A percentile compares a stretch with the other conserved stretches of the same genome.
These are phyloP conservation scores for Eupleurogrammus muticus DNA, from an alignment of 2,797 vertebrate species.

Conservation along the genomic window DNA sequence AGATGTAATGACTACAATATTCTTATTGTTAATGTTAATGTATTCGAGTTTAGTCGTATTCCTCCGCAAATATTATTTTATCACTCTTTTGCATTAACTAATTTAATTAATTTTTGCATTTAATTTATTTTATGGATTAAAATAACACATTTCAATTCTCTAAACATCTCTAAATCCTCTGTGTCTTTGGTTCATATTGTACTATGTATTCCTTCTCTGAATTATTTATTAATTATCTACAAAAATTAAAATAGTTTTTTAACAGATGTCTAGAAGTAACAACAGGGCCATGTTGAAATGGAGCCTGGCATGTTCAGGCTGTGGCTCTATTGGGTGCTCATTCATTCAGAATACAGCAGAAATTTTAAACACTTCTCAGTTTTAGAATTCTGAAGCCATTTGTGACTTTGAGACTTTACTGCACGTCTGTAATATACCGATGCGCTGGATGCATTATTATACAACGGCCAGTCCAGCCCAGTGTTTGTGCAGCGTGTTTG, in stretches of 20 bases:
- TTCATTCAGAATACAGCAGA: not conserved
- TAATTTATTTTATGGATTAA: not conserved
- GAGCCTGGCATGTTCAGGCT: not conserved
- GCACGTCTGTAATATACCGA: not conserved
- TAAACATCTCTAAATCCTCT: not conserved
- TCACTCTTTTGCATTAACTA: not conserved
- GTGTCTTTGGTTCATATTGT: not conserved
- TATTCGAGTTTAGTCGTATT: not conserved
- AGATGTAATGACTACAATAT: too few relatives aligned
- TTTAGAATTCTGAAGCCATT: not conserved
- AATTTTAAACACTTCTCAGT: not conserved
- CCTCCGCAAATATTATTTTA: conserved; percentile 2
- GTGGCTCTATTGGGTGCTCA: not conserved
- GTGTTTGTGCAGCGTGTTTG: not conserved
- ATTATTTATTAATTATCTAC: too few relatives aligned
- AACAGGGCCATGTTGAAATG: not conserved
- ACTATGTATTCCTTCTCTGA: too few relatives aligned
- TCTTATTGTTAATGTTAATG: too few relatives aligned
- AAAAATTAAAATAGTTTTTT: too few relatives aligned
- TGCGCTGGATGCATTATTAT: not conserved
- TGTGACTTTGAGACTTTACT: not conserved
- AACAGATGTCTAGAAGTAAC: too few relatives aligned
- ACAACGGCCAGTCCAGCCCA: not conserved
- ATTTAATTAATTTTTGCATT: not conserved
- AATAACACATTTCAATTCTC: not conserved